A percentile compares a stretch with the other conserved stretches of the same genome.
Evolutionary conservation across 2,113 vertebrate genomes (phyloP).

Genomic region (Regulus satrapa): DNA sequence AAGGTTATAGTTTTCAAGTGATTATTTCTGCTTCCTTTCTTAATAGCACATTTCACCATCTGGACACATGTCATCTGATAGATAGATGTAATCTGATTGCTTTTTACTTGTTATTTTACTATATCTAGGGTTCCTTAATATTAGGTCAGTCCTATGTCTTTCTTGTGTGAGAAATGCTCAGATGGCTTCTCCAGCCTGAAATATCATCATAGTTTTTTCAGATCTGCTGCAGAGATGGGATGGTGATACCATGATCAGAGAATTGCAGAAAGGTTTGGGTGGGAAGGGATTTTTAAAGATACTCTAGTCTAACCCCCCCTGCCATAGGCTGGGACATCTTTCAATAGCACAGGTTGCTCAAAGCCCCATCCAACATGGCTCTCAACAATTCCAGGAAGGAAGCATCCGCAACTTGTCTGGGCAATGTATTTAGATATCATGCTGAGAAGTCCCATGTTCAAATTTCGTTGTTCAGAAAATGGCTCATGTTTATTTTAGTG

Average conservation of each 20-base stretch:
- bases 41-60: background rate
- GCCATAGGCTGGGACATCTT: background rate
- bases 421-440: background rate
- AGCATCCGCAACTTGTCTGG: background rate
- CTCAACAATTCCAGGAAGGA: fast-evolving
- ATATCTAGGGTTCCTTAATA: background rate
- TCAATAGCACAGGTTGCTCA: background rate
- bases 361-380: background rate
- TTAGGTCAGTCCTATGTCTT: background rate
- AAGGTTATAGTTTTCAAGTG: background rate
- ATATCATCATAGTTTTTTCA: background rate
- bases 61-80: background rate
- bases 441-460: background rate
- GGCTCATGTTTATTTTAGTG: background rate
- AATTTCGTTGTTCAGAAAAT: background rate
- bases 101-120: background rate
- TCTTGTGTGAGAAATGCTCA: background rate
- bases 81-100: background rate
- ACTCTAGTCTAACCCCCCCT: fast-evolving
- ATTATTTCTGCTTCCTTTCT: background rate
- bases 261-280: background rate
- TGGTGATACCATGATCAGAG: background rate
- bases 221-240: background rate
- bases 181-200: background rate
- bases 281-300: background rate